Base-by-base conservation (phyloP, 2,888 invertebrate genomes). In the Meteorus cinctellus region DNA sequence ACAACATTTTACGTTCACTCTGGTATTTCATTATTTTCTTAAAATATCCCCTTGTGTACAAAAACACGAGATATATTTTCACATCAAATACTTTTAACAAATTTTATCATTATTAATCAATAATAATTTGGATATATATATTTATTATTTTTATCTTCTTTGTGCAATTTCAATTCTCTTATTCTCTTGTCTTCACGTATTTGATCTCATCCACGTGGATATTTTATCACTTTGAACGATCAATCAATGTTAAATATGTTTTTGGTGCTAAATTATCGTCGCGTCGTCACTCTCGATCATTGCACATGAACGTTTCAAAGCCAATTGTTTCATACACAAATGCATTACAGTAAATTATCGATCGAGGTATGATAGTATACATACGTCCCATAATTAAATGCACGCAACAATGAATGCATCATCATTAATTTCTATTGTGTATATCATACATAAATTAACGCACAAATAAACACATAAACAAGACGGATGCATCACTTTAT, bases 21-120 rank as follows among this genome's bases (percentile, higher is more conserved):
- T 87, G 86, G 82, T 86, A 88, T 86, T 86, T 87, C 86, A 91
- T 91, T 80, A 90, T 84, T 34, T 41, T 59, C 48, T 16, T 19
- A 59, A 14, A 34, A 34, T 34, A 31, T 59, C 8, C 29, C 34
- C 24, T 48, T 19, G 6, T 24, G 31, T n/a, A 12, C 16, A 0
- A 24, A 14, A 27, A 27, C 63, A 12, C 27, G 2, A 12, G 16
- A 31, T 48, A 27, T 45, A 5, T 29, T 51, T n/a, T 51, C 48
- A 48, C 48, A 48, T n/a, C 36, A 29, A 34, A 59, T 70, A 19
- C 60, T 70, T 36, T 59, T 16, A n/a, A 16, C n/a, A 68, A 48
- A 48, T 48, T 48, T 16, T 1, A 48, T 48, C 6, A 55, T 8
- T 6, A 19, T 55, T 19, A 55, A 55, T 8, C 19, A 55, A 55